Evolutionary conservation across 2,888 invertebrate species (phyloP), one percentile per base, ranked within the genome.

Genomic region (Andrena praecox): DNA sequence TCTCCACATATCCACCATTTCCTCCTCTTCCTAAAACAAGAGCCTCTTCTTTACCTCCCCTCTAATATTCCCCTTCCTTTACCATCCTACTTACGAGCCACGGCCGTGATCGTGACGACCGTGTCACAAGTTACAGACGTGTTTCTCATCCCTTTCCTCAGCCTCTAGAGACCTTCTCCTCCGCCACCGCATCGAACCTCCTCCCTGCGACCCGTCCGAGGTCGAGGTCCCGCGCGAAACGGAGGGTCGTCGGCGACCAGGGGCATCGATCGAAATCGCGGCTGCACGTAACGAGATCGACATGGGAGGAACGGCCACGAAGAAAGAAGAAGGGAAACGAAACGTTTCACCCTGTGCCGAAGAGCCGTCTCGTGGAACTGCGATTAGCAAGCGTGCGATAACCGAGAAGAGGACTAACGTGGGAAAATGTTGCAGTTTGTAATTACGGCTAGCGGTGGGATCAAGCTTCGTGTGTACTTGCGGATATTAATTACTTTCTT

Each of bases 291-390:
- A 71, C 33, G 31, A 54, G 54, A 77, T 54, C 42, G 50, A 48
- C 24, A 42, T 4, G 35, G 56, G 56, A 68, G 33, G 24, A 27
- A 70, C 69, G 64, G 64, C 8, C 1, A n/a, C 29, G 68, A 70
- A 66, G 70, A 71, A 71, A 82, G 82, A 71, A 70, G 62, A 70
- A 75, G 75, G 68, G 82, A 71, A 68, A 63, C 56, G 63, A 42
- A 63, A 67, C 48, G 74, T 35, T 66, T 66, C 50, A 33, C 70
- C 54, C 52, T 35, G 35, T 31, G 48, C 33, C 6, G n/a, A n/a
- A 2, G 35, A 24, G 42, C n/a, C 29, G 31, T n/a, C 56, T 10
- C 10, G 67, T 24, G 24, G 33, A 24, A 56, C 54, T 12, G 2
- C 7, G 29, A 75, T 42, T 33, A 10, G 10, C 31, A 35, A 48